Evolutionary conservation across 2,797 vertebrate species (phyloP).

Genomic region (Sebastolobus alascanus): DNA sequence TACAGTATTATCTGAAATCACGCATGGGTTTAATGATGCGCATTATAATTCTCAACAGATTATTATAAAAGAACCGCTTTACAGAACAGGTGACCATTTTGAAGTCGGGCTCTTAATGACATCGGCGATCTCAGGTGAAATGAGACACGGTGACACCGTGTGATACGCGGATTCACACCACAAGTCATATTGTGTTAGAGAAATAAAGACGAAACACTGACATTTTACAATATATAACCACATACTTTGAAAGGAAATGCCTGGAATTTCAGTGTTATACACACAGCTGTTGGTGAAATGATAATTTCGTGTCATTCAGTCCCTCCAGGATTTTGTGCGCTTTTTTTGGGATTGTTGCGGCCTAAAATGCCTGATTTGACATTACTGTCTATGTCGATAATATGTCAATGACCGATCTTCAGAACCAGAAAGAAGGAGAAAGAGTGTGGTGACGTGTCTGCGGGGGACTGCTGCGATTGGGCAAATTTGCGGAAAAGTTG

Average conservation of each 20-base stretch:
- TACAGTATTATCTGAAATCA: conserved; percentile 21
- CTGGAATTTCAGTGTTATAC: neutral
- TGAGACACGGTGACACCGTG: neutral
- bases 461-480: too few species aligned
- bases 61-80: conserved; percentile 19
- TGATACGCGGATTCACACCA: neutral
- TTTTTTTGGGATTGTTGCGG: too few species aligned
- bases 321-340: too few species aligned
- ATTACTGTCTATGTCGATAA: too few species aligned
- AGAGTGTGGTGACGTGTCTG: too few species aligned
- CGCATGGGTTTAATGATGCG: conserved; percentile 18
- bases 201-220: neutral
- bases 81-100: conserved; percentile 44
- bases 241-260: neutral
- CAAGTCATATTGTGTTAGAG: neutral
- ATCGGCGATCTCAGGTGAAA: neutral
- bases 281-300: neutral
- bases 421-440: too few species aligned
- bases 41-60: conserved; percentile 10
- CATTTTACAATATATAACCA: neutral
- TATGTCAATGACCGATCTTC: too few species aligned
- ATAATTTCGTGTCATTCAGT: neutral
- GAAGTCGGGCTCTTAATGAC: conserved; percentile 23
- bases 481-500: too few species aligned
- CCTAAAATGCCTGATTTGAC: too few species aligned